A percentile compares a stretch with the other conserved stretches of the same genome.
Evolutionary conservation across 2,888 invertebrate genomes (phyloP).

Genomic region (Melieria crassipennis): DNA sequence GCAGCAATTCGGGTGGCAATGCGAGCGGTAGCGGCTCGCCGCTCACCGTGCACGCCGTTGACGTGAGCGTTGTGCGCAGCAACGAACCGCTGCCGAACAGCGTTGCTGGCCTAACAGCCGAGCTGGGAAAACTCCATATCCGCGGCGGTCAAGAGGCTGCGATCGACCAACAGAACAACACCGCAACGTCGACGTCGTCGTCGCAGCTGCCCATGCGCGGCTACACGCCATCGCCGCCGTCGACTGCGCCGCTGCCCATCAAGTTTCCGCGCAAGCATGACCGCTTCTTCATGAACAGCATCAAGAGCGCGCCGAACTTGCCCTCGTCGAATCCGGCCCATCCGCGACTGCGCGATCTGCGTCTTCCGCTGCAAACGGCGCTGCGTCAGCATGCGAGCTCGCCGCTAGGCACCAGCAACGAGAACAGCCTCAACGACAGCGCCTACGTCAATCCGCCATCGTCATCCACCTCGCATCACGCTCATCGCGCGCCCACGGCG

Average conservation of each 20-base stretch:
- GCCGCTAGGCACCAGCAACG: slow-evolving; percentile 54
- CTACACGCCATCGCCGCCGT: slow-evolving; percentile 84
- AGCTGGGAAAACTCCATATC: slow-evolving; percentile 73
- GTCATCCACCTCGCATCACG: slow-evolving; percentile 37
- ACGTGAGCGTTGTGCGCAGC: slow-evolving; percentile 41
- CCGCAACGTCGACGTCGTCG: slow-evolving; percentile 61
- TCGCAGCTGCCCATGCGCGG: slow-evolving; percentile 75
- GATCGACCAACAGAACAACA: slow-evolving; percentile 64
- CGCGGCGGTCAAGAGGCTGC: slow-evolving; percentile 44
- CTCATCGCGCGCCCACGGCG: slow-evolving; percentile 63
- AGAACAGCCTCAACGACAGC: slow-evolving; percentile 61
- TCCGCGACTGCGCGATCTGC: slow-evolving; percentile 77
- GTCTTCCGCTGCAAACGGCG: slow-evolving; percentile 77
- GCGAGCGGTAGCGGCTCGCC: slow-evolving; percentile 45
- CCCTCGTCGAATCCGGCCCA: slow-evolving; percentile 75
- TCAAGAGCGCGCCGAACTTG: slow-evolving; percentile 82
- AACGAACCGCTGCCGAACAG: slow-evolving; percentile 62
- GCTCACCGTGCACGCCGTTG: slow-evolving; percentile 25
- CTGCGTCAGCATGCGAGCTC: slow-evolving; percentile 62
- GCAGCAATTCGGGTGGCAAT: slow-evolving; percentile 46
- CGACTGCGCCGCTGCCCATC: slow-evolving; percentile 83
- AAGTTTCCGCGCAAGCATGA: slow-evolving; percentile 79
- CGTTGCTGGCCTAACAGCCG: slow-evolving; percentile 59
- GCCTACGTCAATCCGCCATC: slow-evolving; percentile 61
- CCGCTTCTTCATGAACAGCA: slow-evolving; percentile 75